These are phyloP conservation scores for Prunella strophiata DNA, from an alignment of 2,797 vertebrate species.

Conservation along the genomic window DNA sequence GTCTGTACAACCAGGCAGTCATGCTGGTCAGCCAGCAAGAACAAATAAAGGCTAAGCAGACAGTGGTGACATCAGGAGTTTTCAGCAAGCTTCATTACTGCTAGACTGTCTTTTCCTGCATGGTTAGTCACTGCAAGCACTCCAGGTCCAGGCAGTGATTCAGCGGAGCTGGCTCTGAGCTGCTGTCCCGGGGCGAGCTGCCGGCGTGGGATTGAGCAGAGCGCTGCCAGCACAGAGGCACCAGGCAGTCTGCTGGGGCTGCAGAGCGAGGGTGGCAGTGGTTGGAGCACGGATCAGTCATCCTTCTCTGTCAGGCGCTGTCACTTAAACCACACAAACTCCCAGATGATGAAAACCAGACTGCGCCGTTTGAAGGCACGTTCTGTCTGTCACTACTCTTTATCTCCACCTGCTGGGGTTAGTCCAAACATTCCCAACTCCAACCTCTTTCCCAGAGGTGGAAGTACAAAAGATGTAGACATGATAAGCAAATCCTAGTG, in stretches of 20 bases:
- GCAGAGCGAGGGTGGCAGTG: slow-evolving; percentile 30
- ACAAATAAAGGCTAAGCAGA: background rate
- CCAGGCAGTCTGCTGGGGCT: slow-evolving; percentile 56
- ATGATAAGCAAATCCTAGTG: fast-evolving
- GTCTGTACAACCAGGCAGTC: background rate
- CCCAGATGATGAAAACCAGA: slow-evolving; percentile 52
- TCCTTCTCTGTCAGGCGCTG: slow-evolving; percentile 32
- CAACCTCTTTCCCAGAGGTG: background rate
- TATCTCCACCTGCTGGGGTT: slow-evolving; percentile 65
- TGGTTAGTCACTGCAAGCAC: background rate
- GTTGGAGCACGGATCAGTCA: slow-evolving; percentile 13
- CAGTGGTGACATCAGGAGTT: background rate
- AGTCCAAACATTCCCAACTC: background rate
- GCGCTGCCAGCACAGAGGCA: slow-evolving; percentile 50
- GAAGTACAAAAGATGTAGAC: background rate
- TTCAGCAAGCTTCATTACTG: background rate
- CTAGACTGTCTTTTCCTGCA: background rate
- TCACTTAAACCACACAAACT: slow-evolving; percentile 38
- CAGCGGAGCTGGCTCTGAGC: background rate
- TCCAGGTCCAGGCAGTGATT: background rate
- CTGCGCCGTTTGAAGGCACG: background rate
- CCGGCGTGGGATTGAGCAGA: background rate
- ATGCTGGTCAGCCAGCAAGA: background rate
- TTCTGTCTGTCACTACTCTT: background rate
- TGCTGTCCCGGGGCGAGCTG: background rate